phyloP scores from a whole-genome alignment of 2,888 invertebrate genomes.

The Monoplex corrugatus region DNA sequence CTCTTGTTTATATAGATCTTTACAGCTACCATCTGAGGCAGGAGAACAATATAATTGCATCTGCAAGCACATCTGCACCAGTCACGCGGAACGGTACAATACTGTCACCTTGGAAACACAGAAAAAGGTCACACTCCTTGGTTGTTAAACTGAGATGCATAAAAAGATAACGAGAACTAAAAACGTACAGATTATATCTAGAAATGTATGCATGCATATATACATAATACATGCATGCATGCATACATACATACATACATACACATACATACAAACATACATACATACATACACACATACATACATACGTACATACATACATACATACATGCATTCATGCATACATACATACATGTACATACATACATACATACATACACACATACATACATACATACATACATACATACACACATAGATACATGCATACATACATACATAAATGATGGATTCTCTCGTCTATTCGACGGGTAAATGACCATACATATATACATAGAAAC shows the following conservation, averaged over 20 bases:
- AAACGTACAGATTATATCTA: no score
- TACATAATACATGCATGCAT: no score
- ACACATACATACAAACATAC: neutral
- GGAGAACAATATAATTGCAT: no score
- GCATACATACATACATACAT: neutral
- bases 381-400: neutral
- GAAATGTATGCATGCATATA: no score
- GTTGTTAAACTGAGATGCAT: no score
- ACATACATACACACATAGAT: neutral
- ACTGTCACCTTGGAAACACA: no score
- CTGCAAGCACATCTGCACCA: no score
- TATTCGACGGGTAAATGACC: neutral
- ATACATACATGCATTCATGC: neutral
- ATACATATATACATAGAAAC: slow-evolving; percentile 18
- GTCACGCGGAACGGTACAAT: no score
- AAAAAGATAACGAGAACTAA: no score
- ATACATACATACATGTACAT: neutral
- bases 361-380: neutral
- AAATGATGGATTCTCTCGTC: neutral
- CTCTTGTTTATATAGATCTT: no score
- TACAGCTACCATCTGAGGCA: no score
- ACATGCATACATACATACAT: neutral
- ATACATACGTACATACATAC: neutral
- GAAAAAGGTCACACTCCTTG: no score
- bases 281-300: neutral